Base-by-base conservation (phyloP, 2,888 invertebrate species). In the Omphaloscelis lunosa region DNA sequence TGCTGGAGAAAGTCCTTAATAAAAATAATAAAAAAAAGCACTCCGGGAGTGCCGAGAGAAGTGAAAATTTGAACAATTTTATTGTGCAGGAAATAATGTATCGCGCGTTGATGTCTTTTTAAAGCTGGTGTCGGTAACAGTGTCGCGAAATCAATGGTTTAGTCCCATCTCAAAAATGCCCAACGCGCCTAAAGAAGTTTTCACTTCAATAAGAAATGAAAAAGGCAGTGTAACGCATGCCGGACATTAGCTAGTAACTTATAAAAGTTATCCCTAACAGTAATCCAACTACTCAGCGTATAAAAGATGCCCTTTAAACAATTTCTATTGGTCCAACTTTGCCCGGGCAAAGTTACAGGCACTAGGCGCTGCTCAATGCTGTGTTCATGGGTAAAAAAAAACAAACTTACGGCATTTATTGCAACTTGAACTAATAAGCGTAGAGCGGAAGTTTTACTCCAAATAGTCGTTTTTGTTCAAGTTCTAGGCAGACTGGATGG, bases 291-390 rank as follows among this genome's bases (percentile, higher is more conserved):
- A 23, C 27, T 15, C 51, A 51, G 27, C 27, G 27, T 12, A 58
- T 17, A 70, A 75, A 61, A 59, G 68, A 56, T 56, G 67, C 71
- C 72, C 39, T 72, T 72, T 69, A 20, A 74, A 83, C 65, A 66
- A 82, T 82, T 53, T 53, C 39, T 53, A 82, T 56, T 53, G 59
- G 20, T 7, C 17, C 2, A 69, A 66, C 73, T 71, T 53, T n/a
- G 34, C 62, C 27, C 39, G 72, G 45, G 34, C 34, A 72, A 74
- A 85, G 68, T 85, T 78, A 27, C 34, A 12, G 58, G 65, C 34
- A 65, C 15, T 73, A 81, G 68, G n/a, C n/a, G n/a, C 66, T 71
- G 61, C 27, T 61, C 67, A 27, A 17, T 15, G 48, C 67, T 59
- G 65, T 59, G 65, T 74, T 77, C 77, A 77, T n/a, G 12, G 11